Evolutionary conservation across 2,113 vertebrate species (phyloP), one percentile per base, ranked within the genome.

Genomic region (Halichoeres trimaculatus): DNA sequence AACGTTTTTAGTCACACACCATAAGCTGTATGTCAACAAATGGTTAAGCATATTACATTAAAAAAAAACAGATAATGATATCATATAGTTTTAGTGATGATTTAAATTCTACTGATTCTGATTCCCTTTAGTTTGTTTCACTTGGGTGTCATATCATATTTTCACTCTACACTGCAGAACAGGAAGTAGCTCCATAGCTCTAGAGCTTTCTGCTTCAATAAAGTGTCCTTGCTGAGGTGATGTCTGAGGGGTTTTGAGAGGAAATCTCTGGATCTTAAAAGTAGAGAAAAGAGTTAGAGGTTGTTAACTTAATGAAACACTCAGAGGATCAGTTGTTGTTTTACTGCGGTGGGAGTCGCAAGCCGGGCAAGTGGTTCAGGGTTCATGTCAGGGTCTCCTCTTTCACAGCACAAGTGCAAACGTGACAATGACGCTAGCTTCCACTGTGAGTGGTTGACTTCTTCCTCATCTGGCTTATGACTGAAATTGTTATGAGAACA

Each of bases 231-330:
- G 77, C 66, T 35, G 50, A 80, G 70, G 68, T 69, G 45, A 50
- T 52, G 58, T 38, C 47, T 23, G 52, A 51, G 52, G 67, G 56
- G 65, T 82, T 85, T 57, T 11, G 13, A 38, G 62, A 57, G 10
- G 61, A 35, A 55, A 55, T 66, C 62, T 55, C 20, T 11, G 30
- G 26, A 53, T 59, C 26, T 76, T 66, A 12, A 50, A 16, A 45
- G 17, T 16, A 3, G n/a, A 35, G 35, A 13, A 16, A 63, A 22
- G 12, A 45, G 30, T 48, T 4, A 23, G 47, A 45, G 66, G 65
- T 88, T 62, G 73, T 87, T 88, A 87, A 83, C 71, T 71, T 72
- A 80, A 89, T 81, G 76, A 87, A 91, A 87, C 62, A 74, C 70
- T 88, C 72, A 38, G 59, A 53, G 76, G 77, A 86, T 87, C 77